phyloP scores from a whole-genome alignment of 1,140 invertebrate species.

The Pogonognathellus flavescens region DNA sequence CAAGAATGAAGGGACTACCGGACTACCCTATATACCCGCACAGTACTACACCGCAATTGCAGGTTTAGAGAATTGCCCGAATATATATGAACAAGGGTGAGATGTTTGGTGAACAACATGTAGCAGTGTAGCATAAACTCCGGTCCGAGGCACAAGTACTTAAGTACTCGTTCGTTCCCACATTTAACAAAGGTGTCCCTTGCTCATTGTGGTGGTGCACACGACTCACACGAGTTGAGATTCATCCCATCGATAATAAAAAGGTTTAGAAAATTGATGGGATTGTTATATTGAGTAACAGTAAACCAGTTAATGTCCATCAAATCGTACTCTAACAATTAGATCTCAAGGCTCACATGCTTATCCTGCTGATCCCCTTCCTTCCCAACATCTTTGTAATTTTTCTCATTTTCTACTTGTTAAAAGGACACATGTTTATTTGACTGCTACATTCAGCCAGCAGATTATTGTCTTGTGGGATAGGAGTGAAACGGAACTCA shows the following conservation, averaged over 20 bases:
- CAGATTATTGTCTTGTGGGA: too few species aligned
- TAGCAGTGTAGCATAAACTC: background rate
- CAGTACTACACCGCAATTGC: background rate
- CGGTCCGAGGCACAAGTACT: background rate
- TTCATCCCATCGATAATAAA: constrained; percentile 9
- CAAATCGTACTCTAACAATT: constrained; percentile 1
- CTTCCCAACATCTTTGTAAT: constrained; percentile 20
- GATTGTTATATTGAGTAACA: constrained; percentile 18
- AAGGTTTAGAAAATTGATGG: constrained; percentile 31
- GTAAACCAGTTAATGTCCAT: constrained; percentile 33
- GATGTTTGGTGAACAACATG: background rate
- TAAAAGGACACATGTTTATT: background rate
- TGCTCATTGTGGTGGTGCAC: constrained; percentile 16
- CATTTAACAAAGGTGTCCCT: background rate
- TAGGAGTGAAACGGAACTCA: background rate
- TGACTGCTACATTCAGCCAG: background rate
- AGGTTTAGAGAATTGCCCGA: background rate
- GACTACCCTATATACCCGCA: background rate
- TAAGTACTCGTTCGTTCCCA: constrained; percentile 10
- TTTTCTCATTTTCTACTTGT: constrained; percentile 14
- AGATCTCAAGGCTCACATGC: constrained; percentile 24
- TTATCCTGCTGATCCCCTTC: constrained; percentile 4
- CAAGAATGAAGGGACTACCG: background rate
- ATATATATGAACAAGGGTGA: background rate
- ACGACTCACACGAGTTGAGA: constrained; percentile 14